Percentiles rank a stretch among this genome's conserved stretches.
Evolutionary conservation across 2,888 invertebrate genomes (phyloP).

Genomic region (Standfussiana lucernea): DNA sequence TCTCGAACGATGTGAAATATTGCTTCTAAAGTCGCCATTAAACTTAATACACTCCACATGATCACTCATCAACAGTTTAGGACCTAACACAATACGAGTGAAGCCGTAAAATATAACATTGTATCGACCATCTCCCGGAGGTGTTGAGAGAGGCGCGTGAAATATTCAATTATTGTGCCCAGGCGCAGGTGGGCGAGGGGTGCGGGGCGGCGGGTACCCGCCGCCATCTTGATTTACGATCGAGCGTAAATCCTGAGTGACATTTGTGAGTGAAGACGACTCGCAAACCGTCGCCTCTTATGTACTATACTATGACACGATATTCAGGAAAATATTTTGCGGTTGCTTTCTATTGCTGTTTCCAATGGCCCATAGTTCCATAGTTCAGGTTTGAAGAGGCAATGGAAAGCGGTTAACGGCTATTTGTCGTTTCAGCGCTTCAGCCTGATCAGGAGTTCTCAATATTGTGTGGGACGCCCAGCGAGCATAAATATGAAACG

Average conservation of each 20-base stretch:
- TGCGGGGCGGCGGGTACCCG: slow-evolving; percentile 71
- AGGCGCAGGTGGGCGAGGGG: slow-evolving; percentile 84
- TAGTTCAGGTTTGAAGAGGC: slow-evolving; percentile 63
- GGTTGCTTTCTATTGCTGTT: slow-evolving; percentile 74
- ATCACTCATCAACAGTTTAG: slow-evolving; percentile 90
- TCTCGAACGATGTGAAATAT: slow-evolving; percentile 88
- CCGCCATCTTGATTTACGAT: slow-evolving; percentile 90
- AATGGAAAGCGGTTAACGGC: slow-evolving; percentile 69
- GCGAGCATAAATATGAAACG: slow-evolving; percentile 76
- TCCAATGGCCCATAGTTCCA: slow-evolving; percentile 58
- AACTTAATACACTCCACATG: slow-evolving; percentile 88
- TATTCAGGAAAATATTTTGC: slow-evolving; percentile 83
- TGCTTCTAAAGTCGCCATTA: slow-evolving; percentile 89
- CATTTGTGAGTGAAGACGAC: slow-evolving; percentile 87
- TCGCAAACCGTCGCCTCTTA: slow-evolving; percentile 76
- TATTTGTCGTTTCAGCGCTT: slow-evolving; percentile 64
- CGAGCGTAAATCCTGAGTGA: slow-evolving; percentile 88
- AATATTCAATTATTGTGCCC: slow-evolving; percentile 90
- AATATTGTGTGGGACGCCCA: slow-evolving; percentile 75
- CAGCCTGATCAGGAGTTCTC: slow-evolving; percentile 70
- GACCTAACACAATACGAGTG: slow-evolving; percentile 88
- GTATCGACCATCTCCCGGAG: slow-evolving; percentile 84
- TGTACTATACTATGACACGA: slow-evolving; percentile 78
- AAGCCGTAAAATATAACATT: slow-evolving; percentile 88
- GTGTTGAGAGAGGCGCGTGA: slow-evolving; percentile 89